Base-by-base conservation (phyloP, 2,113 vertebrate species). In the Hippocampus comes region DNA sequence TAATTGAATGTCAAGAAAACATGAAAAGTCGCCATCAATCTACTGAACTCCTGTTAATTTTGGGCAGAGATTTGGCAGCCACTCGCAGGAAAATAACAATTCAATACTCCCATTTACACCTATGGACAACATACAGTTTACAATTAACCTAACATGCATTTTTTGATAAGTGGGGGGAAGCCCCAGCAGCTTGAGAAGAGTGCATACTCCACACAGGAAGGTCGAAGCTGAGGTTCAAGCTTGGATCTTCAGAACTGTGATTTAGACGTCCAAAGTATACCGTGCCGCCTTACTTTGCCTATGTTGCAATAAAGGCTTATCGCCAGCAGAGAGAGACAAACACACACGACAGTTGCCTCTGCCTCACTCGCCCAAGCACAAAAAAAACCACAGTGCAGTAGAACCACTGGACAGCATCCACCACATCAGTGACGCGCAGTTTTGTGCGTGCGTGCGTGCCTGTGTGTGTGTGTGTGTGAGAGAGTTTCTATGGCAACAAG, bases 401-500 rank as follows among this genome's bases (percentile, higher is more conserved):
- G 63, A 74, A 78, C 75, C 53, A 20, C 67, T 56, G 21, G 23
- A 75, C 77, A 81, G 68, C 76, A 77, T 75, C 74, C 72, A 78
- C 69, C 74, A 76, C 80, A 55, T 70, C 84, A 63, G 73, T 75
- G 46, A 78, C 78, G 60, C 79, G 34, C 34, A 6, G 34, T 38
- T 38, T 38, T 38, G 34, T 38, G 5, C 34, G 5, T 90, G 69
- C 73, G 59, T 80, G 88, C 5, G 5, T 90, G 71, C 73, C 55
- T 80, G 88, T 90, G 6, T 5, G 48, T 17, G 48, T 49, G 48
- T 18, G 48, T 49, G 71, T 76, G 61, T 81, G 48, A 15, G 71
- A 74, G 61, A 80, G 89, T 90, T 90, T 78, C 88, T 79, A 86
- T 90, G 77, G 89, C 74, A 89, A 90, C 84, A 4, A 64, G 79